Evolutionary conservation across 2,888 invertebrate genomes (phyloP).

Genomic region (Drosophila anomalata): DNA sequence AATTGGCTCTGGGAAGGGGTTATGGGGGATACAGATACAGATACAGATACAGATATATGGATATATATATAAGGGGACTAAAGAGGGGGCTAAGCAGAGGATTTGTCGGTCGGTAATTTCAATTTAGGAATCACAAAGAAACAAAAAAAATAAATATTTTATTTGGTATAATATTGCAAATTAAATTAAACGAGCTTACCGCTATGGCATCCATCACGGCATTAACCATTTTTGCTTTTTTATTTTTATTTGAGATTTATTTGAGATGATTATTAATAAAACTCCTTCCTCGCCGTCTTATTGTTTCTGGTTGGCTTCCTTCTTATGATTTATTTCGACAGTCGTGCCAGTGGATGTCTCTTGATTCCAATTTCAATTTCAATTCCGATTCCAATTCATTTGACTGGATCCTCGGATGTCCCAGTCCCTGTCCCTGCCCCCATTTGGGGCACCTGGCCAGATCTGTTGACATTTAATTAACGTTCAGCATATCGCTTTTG

Average conservation of each 20-base stretch:
- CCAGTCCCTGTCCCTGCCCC: constrained; percentile 14
- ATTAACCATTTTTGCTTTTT: constrained; percentile 81
- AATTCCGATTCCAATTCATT: constrained; percentile 22
- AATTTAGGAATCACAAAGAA: constrained; percentile 57
- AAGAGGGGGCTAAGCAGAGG: not conserved
- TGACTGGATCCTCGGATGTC: too few species aligned
- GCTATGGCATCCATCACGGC: constrained; percentile 84
- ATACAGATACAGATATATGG: not conserved
- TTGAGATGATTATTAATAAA: constrained; percentile 10
- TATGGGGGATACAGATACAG: not conserved
- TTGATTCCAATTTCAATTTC: constrained; percentile 30
- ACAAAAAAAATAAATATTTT: constrained; percentile 1
- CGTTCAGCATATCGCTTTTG: constrained; percentile 59
- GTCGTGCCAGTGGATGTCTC: constrained; percentile 47
- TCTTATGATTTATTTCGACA: constrained; percentile 68
- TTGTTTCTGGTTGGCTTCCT: constrained; percentile 25
- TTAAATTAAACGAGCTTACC: constrained; percentile 80
- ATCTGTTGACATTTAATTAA: constrained; percentile 77
- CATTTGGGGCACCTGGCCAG: constrained; percentile 11
- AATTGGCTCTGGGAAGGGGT: constrained; percentile 56
- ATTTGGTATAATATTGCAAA: constrained; percentile 53
- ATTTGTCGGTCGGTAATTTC: constrained; percentile 57
- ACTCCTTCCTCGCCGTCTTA: constrained; percentile 20
- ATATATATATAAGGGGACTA: not conserved
- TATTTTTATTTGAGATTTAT: constrained; percentile 1